phyloP scores from a whole-genome alignment of 2,113 vertebrate genomes.

The Grallaria varia region DNA sequence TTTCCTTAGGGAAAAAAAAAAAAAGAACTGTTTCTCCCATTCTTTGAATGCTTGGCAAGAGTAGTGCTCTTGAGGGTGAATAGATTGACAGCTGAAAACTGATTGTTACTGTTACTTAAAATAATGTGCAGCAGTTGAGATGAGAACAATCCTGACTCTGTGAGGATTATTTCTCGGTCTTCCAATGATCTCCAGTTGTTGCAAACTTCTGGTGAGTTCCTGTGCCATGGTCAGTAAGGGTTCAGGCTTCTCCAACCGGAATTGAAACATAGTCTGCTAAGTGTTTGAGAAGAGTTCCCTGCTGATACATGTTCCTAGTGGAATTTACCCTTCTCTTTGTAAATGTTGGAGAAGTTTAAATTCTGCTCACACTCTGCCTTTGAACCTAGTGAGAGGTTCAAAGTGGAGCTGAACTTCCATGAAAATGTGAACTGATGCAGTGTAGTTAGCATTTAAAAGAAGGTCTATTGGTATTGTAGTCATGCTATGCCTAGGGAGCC shows the following conservation, averaged over 20 bases:
- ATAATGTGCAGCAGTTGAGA: background rate
- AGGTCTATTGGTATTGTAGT: background rate
- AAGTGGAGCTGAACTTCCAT: background rate
- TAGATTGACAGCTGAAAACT: background rate
- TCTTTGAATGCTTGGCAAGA: background rate
- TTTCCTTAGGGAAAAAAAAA: background rate
- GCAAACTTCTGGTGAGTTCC: background rate
- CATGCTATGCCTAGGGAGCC: background rate
- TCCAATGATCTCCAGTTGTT: background rate
- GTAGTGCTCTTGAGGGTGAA: background rate
- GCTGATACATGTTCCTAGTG: background rate
- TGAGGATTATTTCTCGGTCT: background rate
- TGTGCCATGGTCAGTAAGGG: background rate
- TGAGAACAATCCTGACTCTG: background rate
- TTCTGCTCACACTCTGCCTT: slow-evolving; percentile 29
- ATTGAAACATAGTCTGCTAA: background rate
- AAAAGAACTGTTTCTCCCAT: background rate
- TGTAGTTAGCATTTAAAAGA: slow-evolving; percentile 8
- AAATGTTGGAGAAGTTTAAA: background rate
- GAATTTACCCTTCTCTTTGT: background rate
- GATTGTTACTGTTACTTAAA: background rate
- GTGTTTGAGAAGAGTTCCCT: background rate
- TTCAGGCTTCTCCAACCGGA: background rate
- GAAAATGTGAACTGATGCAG: background rate
- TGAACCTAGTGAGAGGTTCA: slow-evolving; percentile 28